A percentile compares a stretch with the other conserved stretches of the same genome.
phyloP scores from a whole-genome alignment of 2,797 vertebrate genomes.

The Danio albolineatus region DNA sequence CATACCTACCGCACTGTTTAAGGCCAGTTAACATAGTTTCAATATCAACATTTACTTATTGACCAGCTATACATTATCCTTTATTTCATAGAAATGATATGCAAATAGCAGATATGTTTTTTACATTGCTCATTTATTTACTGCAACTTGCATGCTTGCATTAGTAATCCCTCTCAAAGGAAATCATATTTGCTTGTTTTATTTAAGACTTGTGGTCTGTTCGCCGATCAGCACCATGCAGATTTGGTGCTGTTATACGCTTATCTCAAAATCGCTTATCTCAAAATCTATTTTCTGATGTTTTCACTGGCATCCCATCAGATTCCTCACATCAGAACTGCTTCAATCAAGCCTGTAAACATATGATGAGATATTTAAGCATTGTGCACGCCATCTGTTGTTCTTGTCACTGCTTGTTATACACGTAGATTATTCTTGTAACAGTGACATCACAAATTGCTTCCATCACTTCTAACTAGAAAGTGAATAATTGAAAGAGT shows the following conservation, averaged over 20 bases:
- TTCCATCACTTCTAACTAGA: slow-evolving; percentile 9
- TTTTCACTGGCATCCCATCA: neutral
- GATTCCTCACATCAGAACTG: slow-evolving; percentile 19
- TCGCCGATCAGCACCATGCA: slow-evolving; percentile 10
- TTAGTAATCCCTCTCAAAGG: neutral
- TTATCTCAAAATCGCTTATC: slow-evolving; percentile 10
- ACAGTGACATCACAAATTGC: neutral
- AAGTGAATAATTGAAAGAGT: slow-evolving; percentile 2
- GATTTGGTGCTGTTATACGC: neutral
- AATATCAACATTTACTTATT: no score
- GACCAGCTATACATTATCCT: neutral
- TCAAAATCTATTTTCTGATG: neutral
- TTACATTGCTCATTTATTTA: neutral
- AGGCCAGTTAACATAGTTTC: no score
- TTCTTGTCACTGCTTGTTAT: slow-evolving; percentile 19
- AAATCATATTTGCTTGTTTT: slow-evolving; percentile 15
- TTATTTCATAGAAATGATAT: neutral
- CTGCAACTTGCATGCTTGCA: neutral
- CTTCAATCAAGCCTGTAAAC: slow-evolving; percentile 37
- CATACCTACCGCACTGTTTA: no score
- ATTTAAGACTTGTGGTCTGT: neutral
- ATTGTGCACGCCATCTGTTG: slow-evolving; percentile 18
- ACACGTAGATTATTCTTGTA: slow-evolving; percentile 11
- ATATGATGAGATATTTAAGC: slow-evolving; percentile 27
- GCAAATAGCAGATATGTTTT: neutral